Evolutionary conservation across 1,140 invertebrate species (phyloP).

Genomic region (Chrysomallon squamiferum): DNA sequence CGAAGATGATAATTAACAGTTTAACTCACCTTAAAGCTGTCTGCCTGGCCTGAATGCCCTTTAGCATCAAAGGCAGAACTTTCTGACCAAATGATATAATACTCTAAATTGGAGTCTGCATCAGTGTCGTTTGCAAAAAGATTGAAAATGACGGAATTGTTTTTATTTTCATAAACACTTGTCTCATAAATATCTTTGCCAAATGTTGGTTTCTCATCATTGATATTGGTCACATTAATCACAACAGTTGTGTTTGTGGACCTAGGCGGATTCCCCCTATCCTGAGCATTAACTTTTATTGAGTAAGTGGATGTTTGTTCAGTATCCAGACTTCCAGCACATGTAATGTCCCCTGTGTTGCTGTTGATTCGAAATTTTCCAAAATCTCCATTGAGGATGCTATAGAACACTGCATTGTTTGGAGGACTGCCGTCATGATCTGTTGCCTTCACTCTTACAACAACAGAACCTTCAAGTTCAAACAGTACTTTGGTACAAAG

Average conservation of each 20-base stretch:
- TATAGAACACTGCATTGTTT: slow-evolving; percentile 42
- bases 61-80: slow-evolving; percentile 31
- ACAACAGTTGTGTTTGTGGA: slow-evolving; percentile 24
- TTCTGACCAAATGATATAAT: slow-evolving; percentile 7
- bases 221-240: slow-evolving; percentile 35
- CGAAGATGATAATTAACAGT: too few relatives aligned
- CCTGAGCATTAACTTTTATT: slow-evolving; percentile 35
- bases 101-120: slow-evolving; percentile 1
- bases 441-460: slow-evolving; percentile 23
- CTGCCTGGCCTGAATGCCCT: slow-evolving; percentile 16
- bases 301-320: slow-evolving; percentile 26
- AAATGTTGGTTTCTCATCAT: slow-evolving; percentile 37
- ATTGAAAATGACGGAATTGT: background rate
- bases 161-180: slow-evolving; percentile 16
- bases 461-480: slow-evolving; percentile 8
- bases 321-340: slow-evolving; percentile 35
- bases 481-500: too few relatives aligned
- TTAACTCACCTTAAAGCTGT: slow-evolving; percentile 14
- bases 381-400: slow-evolving; percentile 33
- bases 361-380: slow-evolving; percentile 43
- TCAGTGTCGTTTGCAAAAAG: slow-evolving; percentile 14
- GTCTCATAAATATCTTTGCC: background rate
- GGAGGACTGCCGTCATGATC: slow-evolving; percentile 38
- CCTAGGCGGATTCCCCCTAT: slow-evolving; percentile 29
- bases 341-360: slow-evolving; percentile 32